A percentile compares a stretch with the other conserved stretches of the same genome.
These are phyloP conservation scores for Terrapene triunguis DNA, from an alignment of 2,113 vertebrate species.

Conservation along the genomic window DNA sequence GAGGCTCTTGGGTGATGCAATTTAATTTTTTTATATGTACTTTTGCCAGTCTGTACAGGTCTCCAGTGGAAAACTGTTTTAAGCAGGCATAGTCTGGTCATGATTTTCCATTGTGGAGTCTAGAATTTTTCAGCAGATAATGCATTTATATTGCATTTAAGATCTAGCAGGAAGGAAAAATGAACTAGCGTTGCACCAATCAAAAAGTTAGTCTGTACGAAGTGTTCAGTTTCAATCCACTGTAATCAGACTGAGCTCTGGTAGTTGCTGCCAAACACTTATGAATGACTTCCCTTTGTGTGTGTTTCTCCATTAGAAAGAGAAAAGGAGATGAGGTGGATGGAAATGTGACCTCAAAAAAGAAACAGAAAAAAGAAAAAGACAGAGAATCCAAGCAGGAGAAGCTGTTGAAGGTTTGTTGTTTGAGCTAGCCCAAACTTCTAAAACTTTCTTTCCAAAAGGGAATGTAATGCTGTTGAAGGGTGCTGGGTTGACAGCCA, in stretches of 20 bases:
- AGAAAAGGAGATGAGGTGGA: conserved; percentile 90
- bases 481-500: not conserved
- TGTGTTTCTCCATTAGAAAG: conserved; percentile 82
- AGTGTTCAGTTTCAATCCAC: not conserved
- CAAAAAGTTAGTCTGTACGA: conserved; percentile 31
- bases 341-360: conserved; percentile 85
- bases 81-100: not conserved
- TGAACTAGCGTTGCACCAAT: conserved; percentile 7
- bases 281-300: not conserved
- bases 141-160: not conserved
- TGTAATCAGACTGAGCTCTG: conserved; percentile 18
- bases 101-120: not conserved
- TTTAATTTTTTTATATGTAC: not conserved
- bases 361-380: conserved; percentile 91
- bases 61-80: not conserved
- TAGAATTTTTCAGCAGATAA: not conserved
- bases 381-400: conserved; percentile 88
- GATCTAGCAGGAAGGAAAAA: conserved; percentile 4
- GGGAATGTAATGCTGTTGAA: not conserved
- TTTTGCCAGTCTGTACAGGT: not conserved
- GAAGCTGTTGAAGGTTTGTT: conserved; percentile 85
- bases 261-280: not conserved
- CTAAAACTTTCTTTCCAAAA: not conserved
- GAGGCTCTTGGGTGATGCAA: not conserved
- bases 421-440: not conserved